A percentile compares a stretch with the other conserved stretches of the same genome.
Evolutionary conservation across 2,888 invertebrate species (phyloP).

Genomic region (Drosophila ezoana): DNA sequence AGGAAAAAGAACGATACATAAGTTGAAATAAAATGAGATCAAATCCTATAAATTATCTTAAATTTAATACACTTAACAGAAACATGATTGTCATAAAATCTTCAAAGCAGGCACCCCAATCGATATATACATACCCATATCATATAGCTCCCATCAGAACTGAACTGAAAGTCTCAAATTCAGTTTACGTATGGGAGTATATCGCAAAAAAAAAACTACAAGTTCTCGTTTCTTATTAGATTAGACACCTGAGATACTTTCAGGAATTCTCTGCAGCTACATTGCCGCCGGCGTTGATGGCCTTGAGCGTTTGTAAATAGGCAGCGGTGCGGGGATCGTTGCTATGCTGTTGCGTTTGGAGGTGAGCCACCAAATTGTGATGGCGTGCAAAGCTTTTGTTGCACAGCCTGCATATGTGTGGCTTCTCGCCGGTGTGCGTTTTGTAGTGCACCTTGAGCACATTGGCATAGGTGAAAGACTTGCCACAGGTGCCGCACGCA

Average conservation of each 20-base stretch:
- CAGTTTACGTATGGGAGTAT: neutral
- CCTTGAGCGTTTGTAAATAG: constrained; percentile 48
- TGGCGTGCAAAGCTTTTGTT: constrained; percentile 82
- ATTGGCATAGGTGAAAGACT: constrained; percentile 83
- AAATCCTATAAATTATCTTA: constrained; percentile 33
- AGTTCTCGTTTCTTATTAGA: neutral
- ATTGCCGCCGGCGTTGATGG: constrained; percentile 1
- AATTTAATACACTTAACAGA: neutral
- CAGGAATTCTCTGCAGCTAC: neutral
- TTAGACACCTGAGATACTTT: neutral
- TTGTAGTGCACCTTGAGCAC: constrained; percentile 83
- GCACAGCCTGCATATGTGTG: constrained; percentile 82
- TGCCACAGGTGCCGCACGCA: constrained; percentile 82
- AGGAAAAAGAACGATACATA: constrained; percentile 16
- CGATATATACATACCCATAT: no score
- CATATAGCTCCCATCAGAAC: no score
- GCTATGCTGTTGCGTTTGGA: constrained; percentile 82
- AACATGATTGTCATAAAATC: no score
- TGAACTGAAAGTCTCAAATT: no score
- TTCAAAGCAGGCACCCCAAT: no score
- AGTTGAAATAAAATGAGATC: constrained; percentile 52
- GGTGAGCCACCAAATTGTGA: constrained; percentile 84
- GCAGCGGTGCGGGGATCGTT: constrained; percentile 76
- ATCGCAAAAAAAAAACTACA: neutral
- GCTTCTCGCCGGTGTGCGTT: constrained; percentile 84